Evolutionary conservation across 1,140 invertebrate genomes (phyloP).

Genomic region (Akabosia matsudoensis): DNA sequence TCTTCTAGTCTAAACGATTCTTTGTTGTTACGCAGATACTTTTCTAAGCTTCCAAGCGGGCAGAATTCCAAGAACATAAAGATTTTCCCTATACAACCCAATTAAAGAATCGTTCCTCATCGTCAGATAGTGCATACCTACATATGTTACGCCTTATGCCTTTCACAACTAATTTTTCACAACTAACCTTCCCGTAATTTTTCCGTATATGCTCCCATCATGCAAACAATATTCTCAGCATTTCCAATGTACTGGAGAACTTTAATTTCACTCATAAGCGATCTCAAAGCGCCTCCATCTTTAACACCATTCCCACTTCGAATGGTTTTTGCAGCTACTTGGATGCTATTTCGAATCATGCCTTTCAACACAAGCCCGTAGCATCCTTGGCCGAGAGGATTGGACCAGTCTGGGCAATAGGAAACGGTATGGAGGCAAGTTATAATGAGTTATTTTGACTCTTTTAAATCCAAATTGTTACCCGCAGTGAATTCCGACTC

Average conservation of each 20-base stretch:
- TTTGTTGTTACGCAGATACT: neutral
- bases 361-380: neutral
- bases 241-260: constrained; percentile 25
- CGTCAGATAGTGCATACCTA: neutral
- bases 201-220: constrained; percentile 17
- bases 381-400: neutral
- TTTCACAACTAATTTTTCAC: neutral
- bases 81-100: neutral
- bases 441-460: too few relatives aligned
- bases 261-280: constrained; percentile 30
- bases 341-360: neutral
- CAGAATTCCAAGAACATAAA: constrained; percentile 25
- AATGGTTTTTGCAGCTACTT: constrained; percentile 31
- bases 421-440: too few relatives aligned
- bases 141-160: neutral
- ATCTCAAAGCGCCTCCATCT: neutral
- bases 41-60: constrained; percentile 13
- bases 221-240: constrained; percentile 22
- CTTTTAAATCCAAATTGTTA: neutral
- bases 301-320: constrained; percentile 12
- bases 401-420: neutral
- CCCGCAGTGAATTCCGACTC: neutral
- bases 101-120: neutral
- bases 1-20: neutral
- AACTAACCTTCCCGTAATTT: constrained; percentile 8